A percentile compares a stretch with the other conserved stretches of the same genome.
Evolutionary conservation across 2,888 invertebrate species (phyloP).

Genomic region (Ichneumon xanthorius): DNA sequence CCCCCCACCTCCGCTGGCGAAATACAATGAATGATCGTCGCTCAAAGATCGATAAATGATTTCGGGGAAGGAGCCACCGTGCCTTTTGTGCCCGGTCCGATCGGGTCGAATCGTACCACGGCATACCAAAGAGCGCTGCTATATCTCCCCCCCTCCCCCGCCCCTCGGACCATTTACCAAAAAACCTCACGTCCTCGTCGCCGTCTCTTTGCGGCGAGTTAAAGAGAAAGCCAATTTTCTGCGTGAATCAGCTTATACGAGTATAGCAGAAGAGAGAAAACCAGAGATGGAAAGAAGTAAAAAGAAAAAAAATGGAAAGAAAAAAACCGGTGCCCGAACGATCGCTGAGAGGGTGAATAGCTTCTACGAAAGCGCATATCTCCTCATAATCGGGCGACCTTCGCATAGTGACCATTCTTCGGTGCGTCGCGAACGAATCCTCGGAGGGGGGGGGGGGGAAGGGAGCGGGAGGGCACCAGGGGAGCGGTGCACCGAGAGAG

Average conservation of each 20-base stretch:
- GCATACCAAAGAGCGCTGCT: slow-evolving; percentile 34
- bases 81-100: slow-evolving; percentile 28
- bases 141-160: neutral
- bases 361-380: slow-evolving; percentile 67
- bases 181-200: slow-evolving; percentile 26
- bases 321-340: neutral
- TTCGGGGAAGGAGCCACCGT: slow-evolving; percentile 37
- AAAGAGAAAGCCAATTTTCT: slow-evolving; percentile 48
- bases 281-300: slow-evolving; percentile 14
- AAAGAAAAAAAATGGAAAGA: too few relatives aligned
- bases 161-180: slow-evolving; percentile 32
- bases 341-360: slow-evolving; percentile 32
- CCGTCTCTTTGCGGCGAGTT: slow-evolving; percentile 43
- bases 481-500: slow-evolving; percentile 34
- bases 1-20: neutral
- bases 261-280: slow-evolving; percentile 16
- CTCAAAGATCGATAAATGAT: slow-evolving; percentile 54
- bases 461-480: too few relatives aligned
- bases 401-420: slow-evolving; percentile 83
- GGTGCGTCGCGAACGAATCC: slow-evolving; percentile 65
- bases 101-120: slow-evolving; percentile 44
- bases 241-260: slow-evolving; percentile 32
- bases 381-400: slow-evolving; percentile 82
- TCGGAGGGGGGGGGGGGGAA: slow-evolving; percentile 32
- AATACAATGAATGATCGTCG: slow-evolving; percentile 42